Evolutionary conservation across 2,888 invertebrate genomes (phyloP).

Genomic region (Oligia latruncula): DNA sequence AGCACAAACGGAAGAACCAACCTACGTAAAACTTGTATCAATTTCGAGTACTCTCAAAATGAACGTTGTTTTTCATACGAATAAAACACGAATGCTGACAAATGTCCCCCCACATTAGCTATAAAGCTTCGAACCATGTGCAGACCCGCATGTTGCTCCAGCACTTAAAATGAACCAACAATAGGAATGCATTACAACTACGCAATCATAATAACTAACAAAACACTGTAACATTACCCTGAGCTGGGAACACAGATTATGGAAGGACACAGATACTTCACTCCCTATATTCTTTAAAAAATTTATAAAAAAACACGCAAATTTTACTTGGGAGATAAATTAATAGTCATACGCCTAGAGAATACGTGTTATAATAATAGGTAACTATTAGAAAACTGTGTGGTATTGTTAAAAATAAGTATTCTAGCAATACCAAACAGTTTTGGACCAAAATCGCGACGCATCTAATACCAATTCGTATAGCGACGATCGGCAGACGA

Average conservation of each 20-base stretch:
- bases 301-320: neutral
- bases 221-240: constrained; percentile 39
- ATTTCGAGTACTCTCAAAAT: neutral
- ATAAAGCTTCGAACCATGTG: constrained; percentile 42
- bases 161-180: constrained; percentile 56
- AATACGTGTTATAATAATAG: no score
- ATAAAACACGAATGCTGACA: neutral
- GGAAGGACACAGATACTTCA: neutral
- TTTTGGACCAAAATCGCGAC: neutral
- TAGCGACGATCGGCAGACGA: neutral
- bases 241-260: constrained; percentile 20
- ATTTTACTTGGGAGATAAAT: neutral
- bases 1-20: neutral
- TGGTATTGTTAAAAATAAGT: neutral
- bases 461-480: neutral
- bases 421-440: neutral
- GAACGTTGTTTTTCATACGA: neutral
- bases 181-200: constrained; percentile 67
- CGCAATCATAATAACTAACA: constrained; percentile 56
- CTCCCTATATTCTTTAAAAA: neutral
- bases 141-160: constrained; percentile 37
- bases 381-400: neutral
- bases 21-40: neutral
- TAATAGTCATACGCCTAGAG: neutral
- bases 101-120: constrained; percentile 30